phyloP scores from a whole-genome alignment of 1,140 invertebrate species.

The Trichomalopsis sarcophagae region DNA sequence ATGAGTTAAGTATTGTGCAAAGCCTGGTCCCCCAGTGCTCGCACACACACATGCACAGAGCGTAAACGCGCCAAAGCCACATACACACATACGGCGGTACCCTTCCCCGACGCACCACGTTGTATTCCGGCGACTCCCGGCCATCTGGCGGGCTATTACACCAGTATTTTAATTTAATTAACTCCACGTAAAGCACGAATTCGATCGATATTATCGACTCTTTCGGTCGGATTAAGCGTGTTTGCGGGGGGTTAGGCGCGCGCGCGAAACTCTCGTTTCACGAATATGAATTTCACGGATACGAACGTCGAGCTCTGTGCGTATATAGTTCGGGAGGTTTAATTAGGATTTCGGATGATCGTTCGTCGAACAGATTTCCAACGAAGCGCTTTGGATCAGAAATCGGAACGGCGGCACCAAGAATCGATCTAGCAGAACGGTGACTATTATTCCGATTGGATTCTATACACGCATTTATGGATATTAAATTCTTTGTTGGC shows the following conservation, averaged over 20 bases:
- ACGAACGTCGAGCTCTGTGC: conserved; percentile 53
- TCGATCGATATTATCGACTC: conserved; percentile 74
- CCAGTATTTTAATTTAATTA: conserved; percentile 75
- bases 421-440: background rate
- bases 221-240: conserved; percentile 72
- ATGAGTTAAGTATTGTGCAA: conserved; percentile 72
- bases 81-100: conserved; percentile 10
- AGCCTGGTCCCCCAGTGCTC: conserved; percentile 17
- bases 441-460: conserved; percentile 10
- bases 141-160: conserved; percentile 74
- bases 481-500: conserved; percentile 29
- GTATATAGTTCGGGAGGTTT: conserved; percentile 66
- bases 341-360: conserved; percentile 72
- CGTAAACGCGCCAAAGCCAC: background rate
- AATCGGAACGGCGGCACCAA: background rate
- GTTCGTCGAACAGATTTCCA: conserved; percentile 70
- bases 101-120: conserved; percentile 65
- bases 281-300: conserved; percentile 20
- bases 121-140: conserved; percentile 67
- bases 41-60: background rate
- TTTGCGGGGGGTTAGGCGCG: conserved; percentile 58
- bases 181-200: conserved; percentile 68
- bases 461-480: background rate
- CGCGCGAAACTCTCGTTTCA: background rate
- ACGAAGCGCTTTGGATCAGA: background rate